Percentiles rank a stretch among this genome's conserved stretches.
Evolutionary conservation across 2,113 vertebrate species (phyloP).

Genomic region (Eonycteris spelaea): DNA sequence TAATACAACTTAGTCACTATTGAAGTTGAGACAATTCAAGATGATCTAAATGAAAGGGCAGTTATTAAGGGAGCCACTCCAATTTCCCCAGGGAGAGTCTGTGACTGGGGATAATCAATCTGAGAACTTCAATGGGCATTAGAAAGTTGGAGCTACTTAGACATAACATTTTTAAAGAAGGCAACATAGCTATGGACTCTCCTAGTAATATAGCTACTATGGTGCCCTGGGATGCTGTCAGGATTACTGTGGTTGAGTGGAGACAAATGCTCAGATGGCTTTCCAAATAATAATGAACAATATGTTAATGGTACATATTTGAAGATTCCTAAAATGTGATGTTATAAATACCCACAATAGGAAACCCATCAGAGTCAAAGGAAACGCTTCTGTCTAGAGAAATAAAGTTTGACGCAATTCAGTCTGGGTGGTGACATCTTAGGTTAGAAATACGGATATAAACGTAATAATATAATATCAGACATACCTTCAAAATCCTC

Average conservation of each 20-base stretch:
- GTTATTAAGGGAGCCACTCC: not conserved
- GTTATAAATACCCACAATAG: not conserved
- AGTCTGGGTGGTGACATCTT: not conserved
- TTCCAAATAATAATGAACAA: constrained; percentile 15
- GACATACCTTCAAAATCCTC: not conserved
- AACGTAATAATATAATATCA: not conserved
- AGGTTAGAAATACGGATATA: not conserved
- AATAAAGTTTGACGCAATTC: not conserved
- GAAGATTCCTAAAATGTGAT: not conserved
- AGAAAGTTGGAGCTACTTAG: not conserved
- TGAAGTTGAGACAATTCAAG: not conserved
- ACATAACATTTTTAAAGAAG: not conserved
- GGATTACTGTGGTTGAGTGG: not conserved
- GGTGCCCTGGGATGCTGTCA: not conserved
- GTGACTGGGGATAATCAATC: not conserved
- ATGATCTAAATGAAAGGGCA: not conserved
- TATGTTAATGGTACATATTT: not conserved
- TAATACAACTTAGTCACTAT: not conserved
- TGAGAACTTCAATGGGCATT: not conserved
- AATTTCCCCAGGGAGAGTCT: not conserved
- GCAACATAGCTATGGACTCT: not conserved
- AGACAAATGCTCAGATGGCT: not conserved
- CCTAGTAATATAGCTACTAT: not conserved
- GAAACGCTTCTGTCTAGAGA: not conserved
- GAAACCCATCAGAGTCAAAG: not conserved